Percentiles rank a stretch among this genome's conserved stretches.
These are phyloP conservation scores for Gryllus bimaculatus DNA, from an alignment of 1,140 invertebrate species.

Conservation along the genomic window DNA sequence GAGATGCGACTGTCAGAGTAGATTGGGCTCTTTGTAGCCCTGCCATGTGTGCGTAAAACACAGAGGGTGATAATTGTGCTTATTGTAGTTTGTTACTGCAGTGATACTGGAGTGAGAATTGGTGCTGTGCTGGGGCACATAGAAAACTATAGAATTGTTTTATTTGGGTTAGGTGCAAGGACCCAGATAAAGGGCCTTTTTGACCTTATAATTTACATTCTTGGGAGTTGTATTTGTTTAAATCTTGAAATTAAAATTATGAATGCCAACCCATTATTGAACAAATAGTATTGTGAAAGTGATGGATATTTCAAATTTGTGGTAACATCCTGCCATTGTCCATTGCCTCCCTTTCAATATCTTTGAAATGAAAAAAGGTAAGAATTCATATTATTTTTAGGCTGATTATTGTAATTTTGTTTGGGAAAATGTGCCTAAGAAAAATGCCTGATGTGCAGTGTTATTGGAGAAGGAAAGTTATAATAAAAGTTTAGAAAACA, in stretches of 20 bases:
- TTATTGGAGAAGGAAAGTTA: slow-evolving; percentile 5
- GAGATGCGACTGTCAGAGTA: background rate
- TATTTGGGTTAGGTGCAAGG: too few species aligned
- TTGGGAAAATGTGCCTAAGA: background rate
- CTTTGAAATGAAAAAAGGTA: background rate
- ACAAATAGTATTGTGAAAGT: background rate
- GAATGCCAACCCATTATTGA: background rate
- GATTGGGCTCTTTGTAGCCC: background rate
- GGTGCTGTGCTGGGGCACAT: background rate
- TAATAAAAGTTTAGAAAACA: background rate
- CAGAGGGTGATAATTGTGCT: background rate
- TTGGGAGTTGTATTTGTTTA: background rate
- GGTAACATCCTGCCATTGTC: background rate
- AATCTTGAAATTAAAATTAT: too few species aligned
- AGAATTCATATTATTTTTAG: background rate
- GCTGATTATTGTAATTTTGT: background rate
- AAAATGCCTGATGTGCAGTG: background rate
- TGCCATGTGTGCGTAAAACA: background rate
- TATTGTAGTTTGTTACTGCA: background rate
- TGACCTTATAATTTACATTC: background rate
- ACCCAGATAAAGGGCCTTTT: too few species aligned
- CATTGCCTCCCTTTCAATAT: background rate
- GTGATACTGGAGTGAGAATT: background rate
- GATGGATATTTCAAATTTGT: background rate
- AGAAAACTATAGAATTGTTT: background rate